Percentiles rank a stretch among this genome's conserved stretches.
phyloP scores from a whole-genome alignment of 2,888 invertebrate genomes.

The Tetranychus truncatus region DNA sequence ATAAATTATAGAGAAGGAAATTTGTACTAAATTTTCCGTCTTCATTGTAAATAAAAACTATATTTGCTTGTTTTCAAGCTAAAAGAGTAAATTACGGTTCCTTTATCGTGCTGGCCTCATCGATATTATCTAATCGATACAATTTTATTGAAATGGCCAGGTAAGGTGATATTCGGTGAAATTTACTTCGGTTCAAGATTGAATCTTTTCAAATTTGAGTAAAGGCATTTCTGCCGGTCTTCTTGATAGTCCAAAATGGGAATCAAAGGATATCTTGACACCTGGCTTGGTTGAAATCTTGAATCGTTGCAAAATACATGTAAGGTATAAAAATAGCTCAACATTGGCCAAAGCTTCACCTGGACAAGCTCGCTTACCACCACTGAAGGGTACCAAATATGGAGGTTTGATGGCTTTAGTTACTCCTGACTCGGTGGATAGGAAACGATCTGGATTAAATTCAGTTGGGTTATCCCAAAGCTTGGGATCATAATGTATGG shows the following conservation, averaged over 20 bases:
- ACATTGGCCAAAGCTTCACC: slow-evolving; percentile 26
- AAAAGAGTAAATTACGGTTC: too few species aligned
- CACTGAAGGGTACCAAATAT: slow-evolving; percentile 24
- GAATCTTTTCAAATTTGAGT: neutral
- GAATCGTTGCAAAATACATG: slow-evolving; percentile 25
- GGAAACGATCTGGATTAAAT: slow-evolving; percentile 26
- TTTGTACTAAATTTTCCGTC: too few species aligned
- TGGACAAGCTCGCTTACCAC: slow-evolving; percentile 23
- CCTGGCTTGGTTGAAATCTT: slow-evolving; percentile 13
- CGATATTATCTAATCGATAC: too few species aligned
- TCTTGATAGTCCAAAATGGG: neutral
- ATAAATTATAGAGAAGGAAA: too few species aligned
- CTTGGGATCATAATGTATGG: slow-evolving; percentile 25
- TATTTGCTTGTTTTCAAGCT: too few species aligned
- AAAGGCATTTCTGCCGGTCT: neutral
- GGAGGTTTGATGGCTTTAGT: slow-evolving; percentile 18
- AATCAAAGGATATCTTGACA: neutral
- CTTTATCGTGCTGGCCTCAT: too few species aligned
- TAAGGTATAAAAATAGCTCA: slow-evolving; percentile 26
- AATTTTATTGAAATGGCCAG: too few species aligned
- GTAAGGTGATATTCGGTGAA: too few species aligned
- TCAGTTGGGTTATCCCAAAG: slow-evolving; percentile 24
- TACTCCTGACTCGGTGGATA: slow-evolving; percentile 22
- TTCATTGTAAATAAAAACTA: too few species aligned
- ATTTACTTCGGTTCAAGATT: too few species aligned